Evolutionary conservation across 2,797 vertebrate species (phyloP).

Genomic region (Notolabrus celidotus): DNA sequence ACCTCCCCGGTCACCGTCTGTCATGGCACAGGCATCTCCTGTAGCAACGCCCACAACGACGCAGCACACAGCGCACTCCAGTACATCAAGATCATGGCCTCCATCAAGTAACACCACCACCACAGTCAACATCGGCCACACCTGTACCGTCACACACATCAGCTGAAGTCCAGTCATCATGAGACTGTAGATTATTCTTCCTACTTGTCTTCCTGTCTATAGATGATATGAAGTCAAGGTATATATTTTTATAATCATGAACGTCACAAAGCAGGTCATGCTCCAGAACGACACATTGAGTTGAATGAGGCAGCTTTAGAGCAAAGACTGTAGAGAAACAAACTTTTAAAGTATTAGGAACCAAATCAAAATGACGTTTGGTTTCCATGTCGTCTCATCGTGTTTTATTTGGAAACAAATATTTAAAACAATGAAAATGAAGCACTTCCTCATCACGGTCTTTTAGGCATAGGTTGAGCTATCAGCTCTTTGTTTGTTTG

Average conservation of each 20-base stretch:
- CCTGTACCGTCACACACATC: conserved; percentile 5
- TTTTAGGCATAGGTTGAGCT: too few species aligned
- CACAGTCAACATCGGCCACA: not conserved
- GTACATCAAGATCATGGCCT: conserved; percentile 89
- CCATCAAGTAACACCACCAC: conserved; percentile 72
- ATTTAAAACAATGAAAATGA: conserved; percentile 30
- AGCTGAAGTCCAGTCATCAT: conserved; percentile 14
- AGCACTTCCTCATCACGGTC: too few species aligned
- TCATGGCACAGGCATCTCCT: conserved; percentile 88
- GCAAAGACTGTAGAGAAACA: not conserved
- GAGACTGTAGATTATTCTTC: conserved; percentile 6
- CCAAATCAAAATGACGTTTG: not conserved
- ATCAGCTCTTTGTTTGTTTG: not conserved
- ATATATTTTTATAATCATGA: conserved; percentile 53
- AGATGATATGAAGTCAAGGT: not conserved
- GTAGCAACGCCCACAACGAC: conserved; percentile 86
- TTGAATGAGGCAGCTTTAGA: conserved; percentile 6
- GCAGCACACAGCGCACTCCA: conserved; percentile 89
- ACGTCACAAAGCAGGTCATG: conserved; percentile 9
- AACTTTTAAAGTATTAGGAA: not conserved
- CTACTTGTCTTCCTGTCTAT: conserved; percentile 28
- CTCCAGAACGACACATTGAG: not conserved
- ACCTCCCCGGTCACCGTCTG: conserved; percentile 88
- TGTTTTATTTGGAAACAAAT: conserved; percentile 5
- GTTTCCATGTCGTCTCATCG: too few species aligned